phyloP scores from a whole-genome alignment of 2,113 vertebrate species.

The Grammomys surdaster region DNA sequence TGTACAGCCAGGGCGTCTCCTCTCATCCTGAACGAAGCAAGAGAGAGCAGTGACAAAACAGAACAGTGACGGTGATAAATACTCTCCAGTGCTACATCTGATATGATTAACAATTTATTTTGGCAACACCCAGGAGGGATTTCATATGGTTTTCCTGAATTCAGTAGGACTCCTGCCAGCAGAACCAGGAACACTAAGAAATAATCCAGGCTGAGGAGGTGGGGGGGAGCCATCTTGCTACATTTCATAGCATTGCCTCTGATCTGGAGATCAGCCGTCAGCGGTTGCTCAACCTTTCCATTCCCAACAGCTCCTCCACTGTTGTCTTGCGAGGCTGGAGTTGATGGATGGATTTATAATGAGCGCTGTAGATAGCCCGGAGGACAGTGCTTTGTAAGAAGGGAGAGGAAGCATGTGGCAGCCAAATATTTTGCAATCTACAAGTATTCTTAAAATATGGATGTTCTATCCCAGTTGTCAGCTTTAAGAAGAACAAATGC shows the following conservation, averaged over 20 bases:
- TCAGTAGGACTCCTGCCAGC: conserved; percentile 78
- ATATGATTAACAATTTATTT: conserved; percentile 82
- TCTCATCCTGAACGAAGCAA: conserved; percentile 65
- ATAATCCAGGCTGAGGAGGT: conserved; percentile 70
- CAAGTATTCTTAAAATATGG: conserved; percentile 76
- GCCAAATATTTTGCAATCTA: conserved; percentile 85
- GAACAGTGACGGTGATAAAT: conserved; percentile 71
- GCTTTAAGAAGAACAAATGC: conserved; percentile 40
- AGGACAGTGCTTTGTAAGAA: conserved; percentile 75
- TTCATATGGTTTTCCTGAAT: conserved; percentile 81
- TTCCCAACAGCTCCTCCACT: conserved; percentile 83
- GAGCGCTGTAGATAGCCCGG: conserved; percentile 78
- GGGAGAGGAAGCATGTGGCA: conserved; percentile 77
- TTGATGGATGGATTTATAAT: conserved; percentile 82
- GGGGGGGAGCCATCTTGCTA: conserved; percentile 77
- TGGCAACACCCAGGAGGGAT: conserved; percentile 75
- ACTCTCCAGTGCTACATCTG: conserved; percentile 64
- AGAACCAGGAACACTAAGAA: conserved; percentile 81
- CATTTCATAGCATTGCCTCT: conserved; percentile 71
- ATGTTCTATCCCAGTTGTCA: conserved; percentile 51
- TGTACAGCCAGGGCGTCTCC: not conserved
- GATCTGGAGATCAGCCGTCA: conserved; percentile 84
- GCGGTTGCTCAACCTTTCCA: conserved; percentile 80
- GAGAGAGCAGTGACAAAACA: conserved; percentile 57
- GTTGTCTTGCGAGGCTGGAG: conserved; percentile 77